Evolutionary conservation across 2,113 vertebrate genomes (phyloP).

Genomic region (Chauna torquata): DNA sequence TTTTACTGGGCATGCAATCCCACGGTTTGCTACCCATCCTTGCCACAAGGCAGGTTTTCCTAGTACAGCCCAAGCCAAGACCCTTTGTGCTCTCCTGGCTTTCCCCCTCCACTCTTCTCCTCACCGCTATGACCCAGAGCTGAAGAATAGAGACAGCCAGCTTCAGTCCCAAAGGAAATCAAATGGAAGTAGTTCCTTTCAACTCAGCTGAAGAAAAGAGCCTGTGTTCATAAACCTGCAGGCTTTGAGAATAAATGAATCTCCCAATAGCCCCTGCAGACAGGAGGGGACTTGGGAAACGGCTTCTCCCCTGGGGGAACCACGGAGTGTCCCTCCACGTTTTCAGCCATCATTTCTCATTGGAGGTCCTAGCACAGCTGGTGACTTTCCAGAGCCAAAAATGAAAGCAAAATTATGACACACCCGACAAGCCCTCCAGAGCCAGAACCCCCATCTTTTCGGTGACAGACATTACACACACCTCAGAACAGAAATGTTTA

Average conservation of each 20-base stretch:
- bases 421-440: not conserved
- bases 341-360: not conserved
- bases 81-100: not conserved
- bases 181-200: conserved; percentile 55
- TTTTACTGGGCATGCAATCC: not conserved
- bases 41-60: not conserved
- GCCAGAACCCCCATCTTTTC: not conserved
- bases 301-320: not conserved
- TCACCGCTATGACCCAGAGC: not conserved
- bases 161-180: conserved; percentile 62
- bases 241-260: conserved; percentile 52
- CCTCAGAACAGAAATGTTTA: not conserved
- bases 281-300: not conserved
- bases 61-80: not conserved
- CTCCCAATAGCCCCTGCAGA: conserved; percentile 1
- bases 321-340: not conserved
- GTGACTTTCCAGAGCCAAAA: not conserved
- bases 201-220: conserved; percentile 53
- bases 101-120: not conserved
- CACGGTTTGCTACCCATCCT: not conserved
- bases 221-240: conserved; percentile 39
- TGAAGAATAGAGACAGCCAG: not conserved
- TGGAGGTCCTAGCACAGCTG: not conserved
- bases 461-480: not conserved
- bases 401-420: not conserved